Evolutionary conservation across 2,797 vertebrate genomes (phyloP).

Genomic region (Anguilla anguilla): DNA sequence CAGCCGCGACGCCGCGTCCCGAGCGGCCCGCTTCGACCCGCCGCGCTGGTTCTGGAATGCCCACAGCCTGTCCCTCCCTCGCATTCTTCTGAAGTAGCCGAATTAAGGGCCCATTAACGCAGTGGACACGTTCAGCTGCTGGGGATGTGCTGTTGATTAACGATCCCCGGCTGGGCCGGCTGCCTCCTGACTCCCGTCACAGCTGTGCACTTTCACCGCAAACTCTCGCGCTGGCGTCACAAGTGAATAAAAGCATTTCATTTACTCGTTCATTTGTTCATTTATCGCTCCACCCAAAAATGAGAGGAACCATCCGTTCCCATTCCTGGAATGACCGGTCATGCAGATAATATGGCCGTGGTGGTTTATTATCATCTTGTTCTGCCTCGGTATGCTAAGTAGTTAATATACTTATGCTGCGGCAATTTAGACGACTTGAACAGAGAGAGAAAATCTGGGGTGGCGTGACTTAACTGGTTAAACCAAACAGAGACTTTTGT

Average conservation of each 20-base stretch:
- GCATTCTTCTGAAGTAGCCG: background rate
- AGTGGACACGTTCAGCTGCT: background rate
- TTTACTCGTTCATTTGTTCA: constrained; percentile 30
- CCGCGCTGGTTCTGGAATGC: background rate
- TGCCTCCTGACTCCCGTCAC: constrained; percentile 67
- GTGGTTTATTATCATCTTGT: background rate
- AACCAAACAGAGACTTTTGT: background rate
- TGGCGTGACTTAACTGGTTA: background rate
- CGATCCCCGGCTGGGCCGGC: constrained; percentile 47
- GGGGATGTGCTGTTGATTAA: constrained; percentile 53
- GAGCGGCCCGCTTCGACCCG: background rate
- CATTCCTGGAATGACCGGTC: background rate
- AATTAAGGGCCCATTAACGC: background rate
- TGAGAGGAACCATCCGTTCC: constrained; percentile 47
- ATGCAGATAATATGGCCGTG: background rate
- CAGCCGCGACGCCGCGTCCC: too few relatives aligned
- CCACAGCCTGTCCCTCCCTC: background rate
- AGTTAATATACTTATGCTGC: background rate
- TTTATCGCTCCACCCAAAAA: constrained; percentile 47
- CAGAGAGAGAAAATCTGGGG: background rate
- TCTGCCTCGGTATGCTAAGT: background rate
- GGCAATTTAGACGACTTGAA: background rate
- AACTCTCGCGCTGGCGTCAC: constrained; percentile 24
- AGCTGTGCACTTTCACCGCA: constrained; percentile 32
- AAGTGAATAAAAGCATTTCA: constrained; percentile 15